Conservation (phyloP, 2,797 vertebrate genomes). For the Harpagifer antarcticus region DNA sequence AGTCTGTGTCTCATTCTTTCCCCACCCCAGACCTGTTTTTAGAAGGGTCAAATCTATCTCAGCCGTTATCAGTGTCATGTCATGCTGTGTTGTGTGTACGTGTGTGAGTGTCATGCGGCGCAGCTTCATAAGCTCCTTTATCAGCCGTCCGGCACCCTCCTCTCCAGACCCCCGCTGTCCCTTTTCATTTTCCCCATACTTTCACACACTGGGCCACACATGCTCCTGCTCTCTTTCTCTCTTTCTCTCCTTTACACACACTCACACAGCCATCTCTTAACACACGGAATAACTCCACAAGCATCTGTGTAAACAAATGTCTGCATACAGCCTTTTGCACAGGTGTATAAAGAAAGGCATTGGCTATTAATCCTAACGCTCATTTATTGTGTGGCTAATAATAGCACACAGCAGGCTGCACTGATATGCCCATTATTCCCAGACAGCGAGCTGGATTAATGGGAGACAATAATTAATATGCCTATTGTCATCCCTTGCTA, state of each 20-base stretch:
- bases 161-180: slow-evolving; percentile 63
- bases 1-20: neutral
- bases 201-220: slow-evolving; percentile 65
- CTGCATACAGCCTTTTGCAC: slow-evolving; percentile 18
- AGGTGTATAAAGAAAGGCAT: slow-evolving; percentile 58
- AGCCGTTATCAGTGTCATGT: slow-evolving; percentile 77
- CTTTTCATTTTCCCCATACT: slow-evolving; percentile 71
- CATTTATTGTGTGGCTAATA: slow-evolving; percentile 68
- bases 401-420: slow-evolving; percentile 61
- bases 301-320: slow-evolving; percentile 59
- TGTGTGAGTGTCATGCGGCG: slow-evolving; percentile 54
- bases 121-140: slow-evolving; percentile 75
- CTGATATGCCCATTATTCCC: slow-evolving; percentile 59
- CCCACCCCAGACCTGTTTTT: slow-evolving; percentile 61
- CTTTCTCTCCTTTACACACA: slow-evolving; percentile 12
- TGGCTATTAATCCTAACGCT: slow-evolving; percentile 54
- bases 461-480: slow-evolving; percentile 70
- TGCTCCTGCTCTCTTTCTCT: slow-evolving; percentile 16
- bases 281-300: neutral
- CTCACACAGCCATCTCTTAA: neutral
- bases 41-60: slow-evolving; percentile 72
- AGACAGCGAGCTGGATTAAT: slow-evolving; percentile 76
- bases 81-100: slow-evolving; percentile 60
- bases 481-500: slow-evolving; percentile 63
- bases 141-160: slow-evolving; percentile 61